phyloP scores from a whole-genome alignment of 2,888 invertebrate species.

The Idaea biselata region DNA sequence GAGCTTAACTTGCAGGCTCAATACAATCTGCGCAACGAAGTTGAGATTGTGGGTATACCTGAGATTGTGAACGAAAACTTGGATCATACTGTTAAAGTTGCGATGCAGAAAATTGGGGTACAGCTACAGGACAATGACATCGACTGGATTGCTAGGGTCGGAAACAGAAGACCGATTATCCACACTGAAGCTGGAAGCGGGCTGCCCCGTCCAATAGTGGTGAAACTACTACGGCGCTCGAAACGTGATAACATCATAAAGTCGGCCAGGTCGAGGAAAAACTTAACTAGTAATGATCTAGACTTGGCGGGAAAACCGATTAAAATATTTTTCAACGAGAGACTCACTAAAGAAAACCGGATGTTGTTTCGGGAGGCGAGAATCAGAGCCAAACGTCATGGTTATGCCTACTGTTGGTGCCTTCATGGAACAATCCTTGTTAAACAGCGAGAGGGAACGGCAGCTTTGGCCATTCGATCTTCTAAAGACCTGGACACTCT shows the following conservation, averaged over 20 bases:
- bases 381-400: conserved; percentile 1
- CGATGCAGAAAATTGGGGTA: neutral
- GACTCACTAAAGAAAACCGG: conserved; percentile 11
- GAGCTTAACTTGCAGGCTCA: neutral
- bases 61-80: neutral
- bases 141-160: neutral
- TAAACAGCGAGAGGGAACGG: conserved; percentile 4
- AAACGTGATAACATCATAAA: neutral
- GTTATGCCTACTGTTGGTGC: conserved; percentile 2
- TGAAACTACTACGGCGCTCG: neutral
- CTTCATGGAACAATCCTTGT: conserved; percentile 4
- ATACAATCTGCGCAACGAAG: neutral
- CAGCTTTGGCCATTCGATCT: neutral
- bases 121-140: neutral
- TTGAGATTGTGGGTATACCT: neutral
- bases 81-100: neutral
- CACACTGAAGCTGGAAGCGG: neutral
- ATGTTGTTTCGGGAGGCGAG: conserved; percentile 9
- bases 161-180: neutral
- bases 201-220: neutral
- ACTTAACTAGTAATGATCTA: neutral
- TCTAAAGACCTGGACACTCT: neutral
- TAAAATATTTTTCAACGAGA: conserved; percentile 10
- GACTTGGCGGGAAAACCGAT: neutral
- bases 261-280: neutral